A percentile compares a stretch with the other conserved stretches of the same genome.
Conservation (phyloP, 2,797 vertebrate genomes). For the Macropus fuliginosus region DNA sequence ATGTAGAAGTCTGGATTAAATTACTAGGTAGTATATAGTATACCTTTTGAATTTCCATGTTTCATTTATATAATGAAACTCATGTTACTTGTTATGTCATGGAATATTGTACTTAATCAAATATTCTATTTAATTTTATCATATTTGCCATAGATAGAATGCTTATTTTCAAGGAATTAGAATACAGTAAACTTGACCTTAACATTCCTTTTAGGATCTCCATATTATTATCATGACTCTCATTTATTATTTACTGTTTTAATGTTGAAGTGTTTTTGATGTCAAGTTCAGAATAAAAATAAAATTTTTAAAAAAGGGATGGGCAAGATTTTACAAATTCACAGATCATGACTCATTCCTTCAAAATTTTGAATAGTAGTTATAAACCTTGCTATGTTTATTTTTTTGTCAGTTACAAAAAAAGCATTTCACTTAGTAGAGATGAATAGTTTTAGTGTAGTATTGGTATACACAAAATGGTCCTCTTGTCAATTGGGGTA, state of each 20-base stretch:
- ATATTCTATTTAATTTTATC: slow-evolving; percentile 15
- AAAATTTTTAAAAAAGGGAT: neutral
- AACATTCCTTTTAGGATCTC: neutral
- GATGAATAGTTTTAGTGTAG: neutral
- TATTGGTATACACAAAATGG: neutral
- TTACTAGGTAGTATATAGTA: neutral
- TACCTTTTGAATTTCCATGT: slow-evolving; percentile 31
- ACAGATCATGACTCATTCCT: neutral
- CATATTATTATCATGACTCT: neutral
- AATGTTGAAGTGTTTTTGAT: neutral
- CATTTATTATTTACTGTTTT: neutral
- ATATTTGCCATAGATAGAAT: slow-evolving; percentile 15
- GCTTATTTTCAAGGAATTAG: slow-evolving; percentile 41
- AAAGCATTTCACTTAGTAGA: neutral
- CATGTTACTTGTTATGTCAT: slow-evolving; percentile 13
- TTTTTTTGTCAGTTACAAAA: neutral
- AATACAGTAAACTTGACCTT: slow-evolving; percentile 4
- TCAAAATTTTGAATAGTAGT: neutral
- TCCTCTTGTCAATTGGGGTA: neutral
- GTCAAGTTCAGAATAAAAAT: neutral
- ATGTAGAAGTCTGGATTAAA: neutral
- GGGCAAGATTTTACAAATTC: neutral
- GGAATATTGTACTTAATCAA: neutral
- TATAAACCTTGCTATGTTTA: neutral
- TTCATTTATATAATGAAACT: slow-evolving; percentile 21